phyloP scores from a whole-genome alignment of 2,113 vertebrate genomes.

The Seriola quinqueradiata region DNA sequence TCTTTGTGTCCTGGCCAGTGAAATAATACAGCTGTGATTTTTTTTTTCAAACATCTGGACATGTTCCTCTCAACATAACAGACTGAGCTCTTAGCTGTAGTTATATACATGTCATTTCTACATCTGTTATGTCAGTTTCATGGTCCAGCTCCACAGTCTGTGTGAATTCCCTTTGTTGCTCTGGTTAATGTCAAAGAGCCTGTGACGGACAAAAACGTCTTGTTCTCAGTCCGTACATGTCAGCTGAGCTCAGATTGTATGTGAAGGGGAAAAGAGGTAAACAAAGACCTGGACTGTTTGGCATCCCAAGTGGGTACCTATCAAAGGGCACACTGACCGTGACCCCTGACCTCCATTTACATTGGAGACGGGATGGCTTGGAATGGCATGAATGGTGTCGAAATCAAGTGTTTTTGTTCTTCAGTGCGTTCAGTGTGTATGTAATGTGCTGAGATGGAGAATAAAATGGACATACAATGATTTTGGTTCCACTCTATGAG shows the following conservation, averaged over 20 bases:
- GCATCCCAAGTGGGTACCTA: constrained; percentile 1
- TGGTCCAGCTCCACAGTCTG: constrained; percentile 23
- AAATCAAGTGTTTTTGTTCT: constrained; percentile 9
- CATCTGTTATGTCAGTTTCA: constrained; percentile 41
- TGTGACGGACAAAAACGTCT: constrained; percentile 52
- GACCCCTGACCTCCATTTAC: constrained; percentile 43
- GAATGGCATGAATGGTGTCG: neutral
- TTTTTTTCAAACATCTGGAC: constrained; percentile 13
- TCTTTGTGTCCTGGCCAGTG: constrained; percentile 23
- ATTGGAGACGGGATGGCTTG: neutral
- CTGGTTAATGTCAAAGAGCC: constrained; percentile 58
- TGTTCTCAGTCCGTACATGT: constrained; percentile 54
- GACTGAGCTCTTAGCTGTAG: neutral
- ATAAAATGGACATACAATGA: neutral
- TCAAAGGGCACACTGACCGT: constrained; percentile 42
- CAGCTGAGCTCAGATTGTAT: constrained; percentile 45
- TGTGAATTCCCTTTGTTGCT: constrained; percentile 49
- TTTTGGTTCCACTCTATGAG: neutral
- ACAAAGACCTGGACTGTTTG: constrained; percentile 64
- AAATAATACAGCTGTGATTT: constrained; percentile 6
- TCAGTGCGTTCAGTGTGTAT: too few relatives aligned
- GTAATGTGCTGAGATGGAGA: neutral
- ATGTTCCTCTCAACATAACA: neutral
- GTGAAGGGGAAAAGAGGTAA: constrained; percentile 50
- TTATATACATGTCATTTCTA: constrained; percentile 16